Evolutionary conservation across 2,888 invertebrate species (phyloP), one percentile per base, ranked within the genome.

Genomic region (Callimorpha dominula): DNA sequence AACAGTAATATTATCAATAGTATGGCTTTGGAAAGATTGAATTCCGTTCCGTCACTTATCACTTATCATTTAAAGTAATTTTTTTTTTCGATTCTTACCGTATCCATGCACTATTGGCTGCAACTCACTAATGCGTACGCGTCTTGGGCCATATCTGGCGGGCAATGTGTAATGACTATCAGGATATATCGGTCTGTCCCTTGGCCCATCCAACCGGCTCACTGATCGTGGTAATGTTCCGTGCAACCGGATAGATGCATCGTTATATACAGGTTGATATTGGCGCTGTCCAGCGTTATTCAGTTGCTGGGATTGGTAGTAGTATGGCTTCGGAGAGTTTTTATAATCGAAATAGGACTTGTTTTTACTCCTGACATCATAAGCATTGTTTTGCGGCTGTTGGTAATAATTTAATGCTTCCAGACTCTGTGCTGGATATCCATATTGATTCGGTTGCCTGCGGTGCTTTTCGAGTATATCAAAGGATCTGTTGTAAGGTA

Each of bases 91-190:
- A 71, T 69, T 93, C 94, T 81, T 93, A 95, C 95, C 95, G 85
- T 95, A 95, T 86, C 93, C 95, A 80, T 94, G 89, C 72, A 95
- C 90, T 81, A 91, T 90, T 49, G 95, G 93, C 74, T 91, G 87
- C 73, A 89, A 87, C 79, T 94, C 91, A 82, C 94, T 94, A 86
- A 95, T 95, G 82, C 95, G 93, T 52, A 95, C 95, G 66, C 95
- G 92, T 85, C 95, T 88, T 75, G 89, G 87, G 68, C 88, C 89
- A 66, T 90, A 90, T 85, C 91, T 91, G 72, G 85, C 82, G 54
- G 95, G 95, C 79, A 95, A 85, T 9, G 94, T 93, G 78, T 93
- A 90, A 82, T 90, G 89, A 65, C 89, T 92, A 81, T 86, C 86
- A 60, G 84, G 85, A 76, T 87, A 84, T 79, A 84, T 84, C 42